Base-by-base conservation (phyloP, 2,888 invertebrate species). In the Trichopria drosophilae region DNA sequence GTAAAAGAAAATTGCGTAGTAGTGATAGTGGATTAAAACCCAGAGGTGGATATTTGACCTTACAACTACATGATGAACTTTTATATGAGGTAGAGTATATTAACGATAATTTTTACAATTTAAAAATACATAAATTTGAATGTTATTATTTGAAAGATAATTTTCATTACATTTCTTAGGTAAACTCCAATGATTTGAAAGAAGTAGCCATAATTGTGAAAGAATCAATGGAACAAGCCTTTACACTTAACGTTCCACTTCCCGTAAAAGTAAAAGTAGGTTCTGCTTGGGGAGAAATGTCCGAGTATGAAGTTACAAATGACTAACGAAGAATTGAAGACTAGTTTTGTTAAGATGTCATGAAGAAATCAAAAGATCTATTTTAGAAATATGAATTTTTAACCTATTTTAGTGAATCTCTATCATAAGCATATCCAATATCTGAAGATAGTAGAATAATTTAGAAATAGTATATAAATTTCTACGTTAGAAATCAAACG, bases 1-100 rank as follows among this genome's bases (percentile, higher is more conserved):
- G 37, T 5, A 62, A 55, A 32, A 63, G 67, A 24, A 69, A 63
- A 53, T 56, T 69, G 39, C 59, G 68, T 34, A 67, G 60, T 51
- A 64, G 53, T 15, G 64, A 58, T 49, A 57, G 45, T 22, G 65
- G 67, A 37, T 44, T 53, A 10, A 55, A 58, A 23, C 62, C 65
- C n/a, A 61, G 63, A 26, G 73, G 73, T 61, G 86, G 85, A 0
- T 81, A 81, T 54, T 81, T 97, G 10, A 84, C 97, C 3, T 78
- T 98, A 18, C 95, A 97, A 73, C 80, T 99, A 64, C 98, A 99
- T 73, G 98, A 99, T 76, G 99, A 99, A 79, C 80, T 99, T 2
- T 84, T 99, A 20, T 96, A 91, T 70, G 96, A 99, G 81, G 84
- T 83, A 55, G 63, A 62, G 53, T 40, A 28, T 18, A 28, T 42